Conservation (phyloP, 2,113 vertebrate species). For the Indri indri region DNA sequence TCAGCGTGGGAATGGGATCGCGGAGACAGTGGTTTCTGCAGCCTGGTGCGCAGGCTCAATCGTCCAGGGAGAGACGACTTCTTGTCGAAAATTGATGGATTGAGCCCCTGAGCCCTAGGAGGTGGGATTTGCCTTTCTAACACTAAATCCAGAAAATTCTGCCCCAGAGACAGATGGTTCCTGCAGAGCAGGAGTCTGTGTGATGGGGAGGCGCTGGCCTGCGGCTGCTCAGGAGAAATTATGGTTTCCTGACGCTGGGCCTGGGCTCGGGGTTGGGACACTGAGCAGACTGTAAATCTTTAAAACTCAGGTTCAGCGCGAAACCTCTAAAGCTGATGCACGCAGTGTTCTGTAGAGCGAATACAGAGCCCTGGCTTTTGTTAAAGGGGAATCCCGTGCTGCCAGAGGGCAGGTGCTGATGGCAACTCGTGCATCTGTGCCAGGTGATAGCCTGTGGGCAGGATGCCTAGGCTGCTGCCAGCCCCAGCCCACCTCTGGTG, state of each 20-base stretch:
- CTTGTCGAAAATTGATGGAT: not conserved
- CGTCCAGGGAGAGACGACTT: not conserved
- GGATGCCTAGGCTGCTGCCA: not conserved
- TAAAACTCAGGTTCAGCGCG: not conserved
- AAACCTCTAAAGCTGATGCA: not conserved
- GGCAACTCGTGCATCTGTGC: not conserved
- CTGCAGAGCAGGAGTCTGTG: not conserved
- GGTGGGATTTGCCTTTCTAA: not conserved
- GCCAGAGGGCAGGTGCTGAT: not conserved
- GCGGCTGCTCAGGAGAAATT: rapidly evolving
- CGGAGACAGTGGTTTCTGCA: not conserved
- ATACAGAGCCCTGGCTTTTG: not conserved
- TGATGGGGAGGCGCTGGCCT: not conserved
- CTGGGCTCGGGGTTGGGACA: not conserved
- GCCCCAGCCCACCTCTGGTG: not conserved
- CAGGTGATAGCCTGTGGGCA: not conserved
- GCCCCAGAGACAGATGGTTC: rapidly evolving
- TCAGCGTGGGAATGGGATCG: not conserved
- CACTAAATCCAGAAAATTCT: not conserved
- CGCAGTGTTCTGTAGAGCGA: not conserved
- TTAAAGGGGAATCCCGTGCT: not conserved
- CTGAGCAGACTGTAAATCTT: not conserved
- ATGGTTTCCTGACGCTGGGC: not conserved
- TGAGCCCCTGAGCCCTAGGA: not conserved
- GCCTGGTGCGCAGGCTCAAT: not conserved